Percentiles rank a stretch among this genome's conserved stretches.
phyloP scores from a whole-genome alignment of 2,113 vertebrate species.

The Ifrita kowaldi region DNA sequence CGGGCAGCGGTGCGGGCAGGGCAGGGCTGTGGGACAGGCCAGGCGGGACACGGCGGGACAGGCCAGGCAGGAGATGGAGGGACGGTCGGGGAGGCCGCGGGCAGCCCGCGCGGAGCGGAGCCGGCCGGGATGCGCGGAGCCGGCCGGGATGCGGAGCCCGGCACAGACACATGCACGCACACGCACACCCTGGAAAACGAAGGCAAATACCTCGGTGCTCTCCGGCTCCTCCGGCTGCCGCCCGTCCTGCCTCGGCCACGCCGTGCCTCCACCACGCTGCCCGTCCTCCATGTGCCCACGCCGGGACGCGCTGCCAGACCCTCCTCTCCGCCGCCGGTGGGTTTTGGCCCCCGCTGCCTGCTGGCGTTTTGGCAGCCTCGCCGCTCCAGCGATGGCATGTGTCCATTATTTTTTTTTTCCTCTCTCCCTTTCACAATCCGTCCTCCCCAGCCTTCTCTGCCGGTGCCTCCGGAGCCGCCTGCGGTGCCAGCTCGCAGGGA shows the following conservation, averaged over 20 bases:
- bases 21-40: background rate
- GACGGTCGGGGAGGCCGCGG: background rate
- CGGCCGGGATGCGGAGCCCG: background rate
- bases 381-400: constrained; percentile 64
- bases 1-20: background rate
- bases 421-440: constrained; percentile 16
- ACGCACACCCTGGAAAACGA: background rate
- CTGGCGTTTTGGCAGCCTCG: constrained; percentile 58
- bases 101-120: background rate
- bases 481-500: constrained; percentile 63
- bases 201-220: constrained; percentile 2
- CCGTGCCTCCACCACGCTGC: constrained; percentile 13
- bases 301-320: constrained; percentile 17
- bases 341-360: constrained; percentile 66
- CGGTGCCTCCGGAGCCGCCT: constrained; percentile 64
- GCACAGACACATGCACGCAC: background rate
- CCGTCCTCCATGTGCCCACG: constrained; percentile 33
- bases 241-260: background rate
- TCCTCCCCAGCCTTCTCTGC: constrained; percentile 47
- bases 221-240: background rate
- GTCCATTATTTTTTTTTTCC: constrained; percentile 62
- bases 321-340: background rate
- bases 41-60: background rate
- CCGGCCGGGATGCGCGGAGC: background rate
- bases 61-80: background rate